Conservation (phyloP, 2,888 invertebrate genomes). For the Noctua janthina region DNA sequence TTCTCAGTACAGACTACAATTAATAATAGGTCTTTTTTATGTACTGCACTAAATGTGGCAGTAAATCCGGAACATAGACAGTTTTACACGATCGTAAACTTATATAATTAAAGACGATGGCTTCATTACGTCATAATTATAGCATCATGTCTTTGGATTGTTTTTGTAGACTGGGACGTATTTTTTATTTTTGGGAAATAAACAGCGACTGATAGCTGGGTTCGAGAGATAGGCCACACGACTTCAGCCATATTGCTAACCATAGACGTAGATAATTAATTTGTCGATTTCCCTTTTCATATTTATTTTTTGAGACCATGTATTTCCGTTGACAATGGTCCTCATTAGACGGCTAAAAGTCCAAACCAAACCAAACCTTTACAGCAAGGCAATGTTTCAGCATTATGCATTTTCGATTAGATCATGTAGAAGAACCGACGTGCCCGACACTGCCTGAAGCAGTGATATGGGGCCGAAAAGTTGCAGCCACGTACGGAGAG, state of each 20-base stretch:
- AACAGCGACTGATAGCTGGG: too few species aligned
- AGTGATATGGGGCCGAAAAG: neutral
- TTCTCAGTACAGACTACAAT: slow-evolving; percentile 33
- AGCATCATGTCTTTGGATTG: slow-evolving; percentile 16
- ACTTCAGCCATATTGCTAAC: neutral
- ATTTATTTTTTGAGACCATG: neutral
- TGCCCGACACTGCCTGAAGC: neutral
- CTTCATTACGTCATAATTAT: slow-evolving; percentile 56
- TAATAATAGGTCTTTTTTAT: slow-evolving; percentile 51
- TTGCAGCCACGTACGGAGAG: neutral
- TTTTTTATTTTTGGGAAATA: slow-evolving; percentile 7
- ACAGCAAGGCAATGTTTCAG: neutral
- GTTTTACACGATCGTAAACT: slow-evolving; percentile 55
- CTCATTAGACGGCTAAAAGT: neutral
- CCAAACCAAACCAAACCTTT: too few species aligned
- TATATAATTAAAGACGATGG: slow-evolving; percentile 46
- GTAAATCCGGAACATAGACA: slow-evolving; percentile 42
- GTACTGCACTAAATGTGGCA: slow-evolving; percentile 42
- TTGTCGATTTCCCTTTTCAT: neutral
- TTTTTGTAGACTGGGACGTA: slow-evolving; percentile 6
- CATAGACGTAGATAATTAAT: neutral
- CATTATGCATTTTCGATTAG: neutral
- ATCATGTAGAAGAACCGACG: neutral
- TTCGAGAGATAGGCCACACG: neutral
- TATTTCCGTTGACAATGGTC: neutral